Conservation (phyloP, 2,797 vertebrate species). For the Phoeniculus purpureus region DNA sequence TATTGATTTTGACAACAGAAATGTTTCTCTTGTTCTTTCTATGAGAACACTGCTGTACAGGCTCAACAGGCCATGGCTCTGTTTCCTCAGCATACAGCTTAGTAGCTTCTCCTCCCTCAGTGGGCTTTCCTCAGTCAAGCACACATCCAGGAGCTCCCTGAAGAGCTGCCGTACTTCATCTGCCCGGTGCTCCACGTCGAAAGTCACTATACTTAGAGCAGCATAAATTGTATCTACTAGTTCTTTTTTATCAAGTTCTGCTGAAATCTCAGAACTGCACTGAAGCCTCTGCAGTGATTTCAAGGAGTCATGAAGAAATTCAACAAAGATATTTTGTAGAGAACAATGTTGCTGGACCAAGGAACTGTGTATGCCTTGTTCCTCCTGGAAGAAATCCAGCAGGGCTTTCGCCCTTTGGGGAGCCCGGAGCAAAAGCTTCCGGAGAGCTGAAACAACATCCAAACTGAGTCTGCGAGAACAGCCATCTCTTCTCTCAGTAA, state of each 20-base stretch:
- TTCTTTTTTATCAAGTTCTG: constrained; percentile 38
- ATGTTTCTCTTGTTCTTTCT: constrained; percentile 81
- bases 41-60: constrained; percentile 80
- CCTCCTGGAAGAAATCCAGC: constrained; percentile 80
- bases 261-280: constrained; percentile 37
- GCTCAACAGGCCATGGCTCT: constrained; percentile 75
- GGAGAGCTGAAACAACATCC: constrained; percentile 81
- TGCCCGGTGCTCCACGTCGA: constrained; percentile 69
- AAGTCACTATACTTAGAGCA: constrained; percentile 82
- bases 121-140: constrained; percentile 71
- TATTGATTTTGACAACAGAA: constrained; percentile 70
- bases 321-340: constrained; percentile 85
- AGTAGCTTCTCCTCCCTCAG: constrained; percentile 88
- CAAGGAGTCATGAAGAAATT: constrained; percentile 82
- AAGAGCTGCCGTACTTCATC: constrained; percentile 84
- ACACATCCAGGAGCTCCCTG: constrained; percentile 83
- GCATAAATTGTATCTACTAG: constrained; percentile 81
- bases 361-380: not conserved
- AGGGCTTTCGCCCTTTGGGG: constrained; percentile 84
- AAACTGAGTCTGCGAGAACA: constrained; percentile 67
- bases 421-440: constrained; percentile 79
- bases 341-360: constrained; percentile 19
- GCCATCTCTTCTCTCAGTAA: constrained; percentile 42
- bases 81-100: constrained; percentile 84
- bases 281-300: constrained; percentile 67